Percentiles rank a stretch among this genome's conserved stretches.
phyloP scores from a whole-genome alignment of 2,113 vertebrate species.

The Columba livia region DNA sequence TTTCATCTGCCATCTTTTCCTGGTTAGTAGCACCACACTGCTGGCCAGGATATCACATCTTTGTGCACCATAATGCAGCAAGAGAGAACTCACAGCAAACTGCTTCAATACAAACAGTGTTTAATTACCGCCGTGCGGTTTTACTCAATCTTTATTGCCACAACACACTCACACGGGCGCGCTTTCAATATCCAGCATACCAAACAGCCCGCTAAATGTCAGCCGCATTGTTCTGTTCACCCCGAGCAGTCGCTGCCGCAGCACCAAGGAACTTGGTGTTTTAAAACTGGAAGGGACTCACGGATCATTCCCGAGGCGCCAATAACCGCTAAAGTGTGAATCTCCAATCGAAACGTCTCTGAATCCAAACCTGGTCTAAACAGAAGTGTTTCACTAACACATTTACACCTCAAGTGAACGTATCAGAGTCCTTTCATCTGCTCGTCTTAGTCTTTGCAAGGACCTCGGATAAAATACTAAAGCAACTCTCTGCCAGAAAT shows the following conservation, averaged over 20 bases:
- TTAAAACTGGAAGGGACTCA: neutral
- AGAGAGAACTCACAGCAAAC: neutral
- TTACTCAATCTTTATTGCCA: neutral
- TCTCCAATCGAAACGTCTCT: neutral
- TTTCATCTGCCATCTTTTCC: neutral
- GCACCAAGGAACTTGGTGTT: fast-evolving
- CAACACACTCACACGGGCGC: neutral
- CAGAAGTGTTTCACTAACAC: fast-evolving
- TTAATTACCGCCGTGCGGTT: constrained; percentile 23
- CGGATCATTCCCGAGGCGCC: neutral
- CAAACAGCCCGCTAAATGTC: neutral
- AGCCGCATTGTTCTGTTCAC: neutral
- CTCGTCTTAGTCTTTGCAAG: neutral
- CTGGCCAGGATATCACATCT: neutral
- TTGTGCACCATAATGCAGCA: neutral
- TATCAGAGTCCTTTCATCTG: fast-evolving
- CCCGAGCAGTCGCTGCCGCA: neutral
- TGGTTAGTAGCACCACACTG: neutral
- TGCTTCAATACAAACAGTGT: neutral
- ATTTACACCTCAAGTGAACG: neutral
- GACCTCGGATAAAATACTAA: neutral
- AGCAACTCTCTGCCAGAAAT: neutral
- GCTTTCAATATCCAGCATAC: neutral
- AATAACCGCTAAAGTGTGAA: fast-evolving
- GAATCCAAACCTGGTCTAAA: neutral